Conservation (phyloP, 2,888 invertebrate genomes). For the Ferdinandea cuprea region DNA sequence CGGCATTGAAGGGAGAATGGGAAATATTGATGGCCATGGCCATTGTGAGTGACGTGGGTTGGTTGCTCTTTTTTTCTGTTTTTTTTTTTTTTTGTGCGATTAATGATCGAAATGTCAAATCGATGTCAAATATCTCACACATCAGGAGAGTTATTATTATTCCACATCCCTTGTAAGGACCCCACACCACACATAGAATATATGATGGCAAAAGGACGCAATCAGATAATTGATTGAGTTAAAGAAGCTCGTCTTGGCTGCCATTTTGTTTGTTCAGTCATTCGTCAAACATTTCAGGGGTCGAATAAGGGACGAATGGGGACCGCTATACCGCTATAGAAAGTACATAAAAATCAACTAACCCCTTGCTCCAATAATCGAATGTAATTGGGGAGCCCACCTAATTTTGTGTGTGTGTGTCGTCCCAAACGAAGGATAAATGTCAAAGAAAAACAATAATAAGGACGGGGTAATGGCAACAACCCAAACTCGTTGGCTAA, state of each 20-base stretch:
- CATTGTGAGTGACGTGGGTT: slow-evolving; percentile 12
- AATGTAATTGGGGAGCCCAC: slow-evolving; percentile 50
- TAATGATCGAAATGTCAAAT: slow-evolving; percentile 69
- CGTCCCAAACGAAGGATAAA: slow-evolving; percentile 32
- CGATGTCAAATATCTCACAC: slow-evolving; percentile 66
- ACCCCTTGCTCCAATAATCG: slow-evolving; percentile 53
- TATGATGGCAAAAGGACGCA: slow-evolving; percentile 23
- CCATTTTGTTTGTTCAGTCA: slow-evolving; percentile 28
- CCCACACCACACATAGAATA: background rate
- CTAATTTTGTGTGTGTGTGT: slow-evolving; percentile 26
- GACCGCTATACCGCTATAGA: too few relatives aligned
- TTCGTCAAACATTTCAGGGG: slow-evolving; percentile 20
- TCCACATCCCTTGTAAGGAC: slow-evolving; percentile 9
- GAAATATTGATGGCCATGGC: slow-evolving; percentile 10
- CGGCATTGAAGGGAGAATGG: background rate
- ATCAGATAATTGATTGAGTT: slow-evolving; percentile 65
- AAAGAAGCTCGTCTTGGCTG: slow-evolving; percentile 22
- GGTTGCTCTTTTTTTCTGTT: background rate
- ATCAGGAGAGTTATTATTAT: slow-evolving; percentile 55
- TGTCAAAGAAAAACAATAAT: slow-evolving; percentile 45
- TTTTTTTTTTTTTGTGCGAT: slow-evolving; percentile 25
- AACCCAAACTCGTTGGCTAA: slow-evolving; percentile 40
- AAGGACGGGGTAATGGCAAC: background rate
- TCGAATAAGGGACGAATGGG: background rate
- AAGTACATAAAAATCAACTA: slow-evolving; percentile 16